Evolutionary conservation across 2,113 vertebrate genomes (phyloP).

Genomic region (Pipa parva): DNA sequence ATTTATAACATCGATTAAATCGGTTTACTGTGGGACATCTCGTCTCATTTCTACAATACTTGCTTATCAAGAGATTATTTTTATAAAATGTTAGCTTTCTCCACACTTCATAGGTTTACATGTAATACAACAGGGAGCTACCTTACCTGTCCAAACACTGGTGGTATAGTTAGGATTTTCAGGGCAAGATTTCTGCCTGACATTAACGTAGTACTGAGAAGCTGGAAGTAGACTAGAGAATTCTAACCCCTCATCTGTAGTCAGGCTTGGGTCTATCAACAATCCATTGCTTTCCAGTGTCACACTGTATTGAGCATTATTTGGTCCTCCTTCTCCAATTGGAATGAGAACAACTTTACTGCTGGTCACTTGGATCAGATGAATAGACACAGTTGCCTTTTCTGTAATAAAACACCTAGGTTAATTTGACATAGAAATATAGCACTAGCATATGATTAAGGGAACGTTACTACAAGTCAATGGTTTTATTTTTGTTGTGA

Average conservation of each 20-base stretch:
- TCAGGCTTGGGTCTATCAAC: background rate
- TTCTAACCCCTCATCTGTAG: background rate
- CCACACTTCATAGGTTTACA: no score
- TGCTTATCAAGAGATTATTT: no score
- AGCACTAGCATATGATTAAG: no score
- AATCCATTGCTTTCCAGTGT: background rate
- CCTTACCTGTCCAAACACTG: slow-evolving; percentile 53
- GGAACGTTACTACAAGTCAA: no score
- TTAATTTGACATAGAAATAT: no score
- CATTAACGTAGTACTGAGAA: slow-evolving; percentile 40
- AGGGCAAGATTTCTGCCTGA: slow-evolving; percentile 40
- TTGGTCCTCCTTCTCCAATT: slow-evolving; percentile 4
- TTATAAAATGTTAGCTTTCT: no score
- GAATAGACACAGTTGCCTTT: slow-evolving; percentile 17
- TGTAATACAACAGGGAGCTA: no score
- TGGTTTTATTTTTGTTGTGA: no score
- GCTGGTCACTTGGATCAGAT: slow-evolving; percentile 32
- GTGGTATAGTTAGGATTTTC: background rate
- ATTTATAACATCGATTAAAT: no score
- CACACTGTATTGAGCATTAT: background rate
- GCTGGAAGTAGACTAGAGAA: slow-evolving; percentile 45
- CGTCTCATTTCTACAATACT: no score
- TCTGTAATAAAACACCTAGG: slow-evolving; percentile 45
- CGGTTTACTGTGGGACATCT: no score
- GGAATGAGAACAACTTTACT: slow-evolving; percentile 44